Evolutionary conservation across 2,888 invertebrate genomes (phyloP), one percentile per base, ranked within the genome.

Genomic region (Tetragonula carbonaria): DNA sequence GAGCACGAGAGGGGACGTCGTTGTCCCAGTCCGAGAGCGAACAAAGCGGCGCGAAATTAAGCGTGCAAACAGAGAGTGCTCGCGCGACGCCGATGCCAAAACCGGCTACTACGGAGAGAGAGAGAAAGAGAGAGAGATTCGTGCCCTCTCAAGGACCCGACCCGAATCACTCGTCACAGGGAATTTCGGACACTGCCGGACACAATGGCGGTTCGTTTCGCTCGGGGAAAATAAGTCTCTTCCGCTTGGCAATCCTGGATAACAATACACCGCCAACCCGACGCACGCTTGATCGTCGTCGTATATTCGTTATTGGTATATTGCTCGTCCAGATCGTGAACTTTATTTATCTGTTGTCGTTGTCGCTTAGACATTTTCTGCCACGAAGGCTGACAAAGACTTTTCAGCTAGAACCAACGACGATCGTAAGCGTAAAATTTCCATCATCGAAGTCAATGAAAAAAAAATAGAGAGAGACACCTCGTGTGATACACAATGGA

Each of bases 171-270:
- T 71, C 72, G 75, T 28, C 45, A 45, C 16, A 11, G 28, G 28
- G 50, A 68, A 75, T 80, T 83, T 83, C 71, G 74, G 66, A 59
- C 45, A 57, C 67, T 67, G 67, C 62, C 73, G 55, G 59, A 28
- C 73, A 82, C 83, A 81, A 81, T 80, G 81, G 33, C n/a, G 45
- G 38, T 71, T 71, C 80, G 59, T 74, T 80, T 53, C 45, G 23
- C 33, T 28, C 2, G 45, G 45, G 33, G 72, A 81, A 72, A 81
- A 73, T 73, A 76, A 45, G 65, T 81, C 53, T 55, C 62, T 72
- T 16, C 65, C 23, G 55, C 4, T 18, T 18, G 55, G 18, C 55
- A 18, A 33, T 45, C 62, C 71, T 6, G 53, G n/a, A 23, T 23
- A 65, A 82, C 81, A 72, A 82, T 82, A 51, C 72, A 23, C 13